Evolutionary conservation across 1,140 invertebrate species (phyloP), one percentile per base, ranked within the genome.

Genomic region (Drosophila saltans): DNA sequence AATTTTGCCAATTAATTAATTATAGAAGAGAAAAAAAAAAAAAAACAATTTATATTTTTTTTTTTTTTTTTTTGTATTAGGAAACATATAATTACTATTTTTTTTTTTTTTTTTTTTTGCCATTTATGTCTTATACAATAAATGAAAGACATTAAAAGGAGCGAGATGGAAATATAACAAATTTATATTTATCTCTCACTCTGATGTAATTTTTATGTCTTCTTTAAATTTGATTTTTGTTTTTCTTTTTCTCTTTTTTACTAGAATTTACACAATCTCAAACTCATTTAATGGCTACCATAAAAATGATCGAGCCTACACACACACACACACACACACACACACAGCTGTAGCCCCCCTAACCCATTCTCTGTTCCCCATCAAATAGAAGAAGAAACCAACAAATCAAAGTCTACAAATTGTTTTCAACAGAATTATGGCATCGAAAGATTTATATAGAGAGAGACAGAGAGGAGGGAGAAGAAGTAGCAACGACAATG

Each of bases 401-500:
- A 52, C 57, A 85, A 86, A 81, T 81, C 75, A 86, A 81, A 75
- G 65, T 72, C 70, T 78, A 88, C 77, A 88, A 88, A 89, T 88
- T 89, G 77, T 89, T 83, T 88, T 88, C 77, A 78, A 69, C 77
- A 74, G 84, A 88, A 83, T 83, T 89, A 89, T 88, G 83, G 84
- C 77, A 80, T 83, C 80, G 75, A 30, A 30, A 30, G 2, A 30
- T 2, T 30, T 4, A 30, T 2, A 30, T 2, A 36, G 4, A 36
- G 33, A 36, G 33, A 7, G 33, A 36, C 3, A 36, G 3, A 6
- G 3, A 36, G 3, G 6, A 7, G 6, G 6, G 33, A 7, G 6
- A 1, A 80, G 45, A 57, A 77, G 66, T 60, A 61, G 76, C 60
- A 71, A 63, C 80, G 83, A 88, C 84, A 88, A 88, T 88, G 83